These are phyloP conservation scores for Cyrtonyx montezumae DNA, from an alignment of 2,113 vertebrate genomes.

Conservation along the genomic window DNA sequence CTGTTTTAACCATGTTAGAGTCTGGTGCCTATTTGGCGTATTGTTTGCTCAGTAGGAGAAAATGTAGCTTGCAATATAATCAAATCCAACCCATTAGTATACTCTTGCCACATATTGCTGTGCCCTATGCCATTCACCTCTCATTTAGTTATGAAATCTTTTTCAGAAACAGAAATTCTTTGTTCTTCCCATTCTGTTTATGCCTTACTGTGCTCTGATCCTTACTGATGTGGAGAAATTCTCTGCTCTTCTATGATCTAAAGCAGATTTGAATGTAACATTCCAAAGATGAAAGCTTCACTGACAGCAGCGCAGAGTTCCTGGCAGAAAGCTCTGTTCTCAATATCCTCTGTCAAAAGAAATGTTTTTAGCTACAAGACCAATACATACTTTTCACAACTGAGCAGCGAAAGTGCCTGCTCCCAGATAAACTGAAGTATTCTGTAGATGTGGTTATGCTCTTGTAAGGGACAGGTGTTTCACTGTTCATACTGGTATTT, in stretches of 20 bases:
- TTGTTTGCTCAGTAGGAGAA: background rate
- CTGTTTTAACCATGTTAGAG: background rate
- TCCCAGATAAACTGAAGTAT: background rate
- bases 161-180: background rate
- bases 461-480: background rate
- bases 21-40: background rate
- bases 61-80: background rate
- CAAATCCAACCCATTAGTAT: background rate
- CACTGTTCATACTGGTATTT: background rate
- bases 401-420: background rate
- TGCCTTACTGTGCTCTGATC: background rate
- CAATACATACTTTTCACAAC: background rate
- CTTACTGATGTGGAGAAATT: conserved; percentile 3
- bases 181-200: conserved; percentile 4
- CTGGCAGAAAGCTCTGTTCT: conserved; percentile 45
- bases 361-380: conserved; percentile 11
- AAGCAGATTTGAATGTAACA: conserved; percentile 34
- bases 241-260: background rate
- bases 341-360: conserved; percentile 17
- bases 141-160: background rate
- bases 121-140: background rate
- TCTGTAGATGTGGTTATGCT: background rate
- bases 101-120: background rate
- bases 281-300: conserved; percentile 48
- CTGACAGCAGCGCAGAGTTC: background rate